These are phyloP conservation scores for Lepeophtheirus nordmannii DNA, from an alignment of 2,888 invertebrate genomes.

Conservation along the genomic window DNA sequence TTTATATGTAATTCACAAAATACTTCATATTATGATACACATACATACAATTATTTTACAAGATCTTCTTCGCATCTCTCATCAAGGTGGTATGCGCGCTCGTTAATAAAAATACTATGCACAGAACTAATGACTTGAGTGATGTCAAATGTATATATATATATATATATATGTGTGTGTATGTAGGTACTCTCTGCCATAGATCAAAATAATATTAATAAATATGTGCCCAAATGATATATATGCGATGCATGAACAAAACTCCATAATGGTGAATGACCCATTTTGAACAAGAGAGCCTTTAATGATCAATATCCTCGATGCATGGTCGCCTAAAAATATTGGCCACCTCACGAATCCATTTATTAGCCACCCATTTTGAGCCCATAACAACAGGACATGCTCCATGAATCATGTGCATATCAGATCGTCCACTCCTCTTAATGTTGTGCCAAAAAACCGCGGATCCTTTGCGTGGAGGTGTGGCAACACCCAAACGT, in stretches of 20 bases:
- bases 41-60: no score
- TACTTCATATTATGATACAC: no score
- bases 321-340: conserved; percentile 26
- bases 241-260: neutral
- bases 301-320: conserved; percentile 20
- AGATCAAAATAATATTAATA: no score
- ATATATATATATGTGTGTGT: no score
- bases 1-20: no score
- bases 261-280: no score
- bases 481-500: conserved; percentile 30
- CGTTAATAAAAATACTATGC: no score
- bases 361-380: conserved; percentile 33
- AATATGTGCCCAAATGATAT: neutral
- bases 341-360: conserved; percentile 27
- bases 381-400: conserved; percentile 38
- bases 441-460: conserved; percentile 38
- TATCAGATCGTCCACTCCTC: conserved; percentile 35
- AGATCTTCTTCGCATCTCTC: no score
- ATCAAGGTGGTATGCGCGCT: no score
- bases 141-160: no score
- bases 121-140: no score
- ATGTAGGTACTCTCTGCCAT: no score
- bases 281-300: neutral
- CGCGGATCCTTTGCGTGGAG: conserved; percentile 33
- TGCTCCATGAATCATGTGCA: conserved; percentile 38